Conservation (phyloP, 2,888 invertebrate genomes). For the Lissocephala sabroskyi region DNA sequence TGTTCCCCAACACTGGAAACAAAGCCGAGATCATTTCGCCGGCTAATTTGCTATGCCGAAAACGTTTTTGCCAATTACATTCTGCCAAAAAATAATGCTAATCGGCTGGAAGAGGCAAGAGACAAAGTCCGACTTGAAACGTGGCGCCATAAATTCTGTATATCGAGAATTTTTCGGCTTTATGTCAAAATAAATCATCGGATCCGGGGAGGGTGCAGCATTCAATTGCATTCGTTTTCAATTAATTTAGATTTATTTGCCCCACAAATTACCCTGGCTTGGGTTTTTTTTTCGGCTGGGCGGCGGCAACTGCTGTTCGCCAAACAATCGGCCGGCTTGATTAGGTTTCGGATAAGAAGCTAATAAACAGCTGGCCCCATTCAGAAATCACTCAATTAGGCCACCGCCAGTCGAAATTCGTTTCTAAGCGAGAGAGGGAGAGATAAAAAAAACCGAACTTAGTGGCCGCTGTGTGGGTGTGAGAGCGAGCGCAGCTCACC, state of each 20-base stretch:
- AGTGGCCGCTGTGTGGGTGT: too few species aligned
- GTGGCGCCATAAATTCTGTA: slow-evolving; percentile 34
- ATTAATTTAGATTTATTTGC: slow-evolving; percentile 49
- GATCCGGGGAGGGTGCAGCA: slow-evolving; percentile 17
- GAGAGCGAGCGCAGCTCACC: too few species aligned
- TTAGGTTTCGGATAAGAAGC: too few species aligned
- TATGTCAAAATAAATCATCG: slow-evolving; percentile 42
- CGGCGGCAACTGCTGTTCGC: too few species aligned
- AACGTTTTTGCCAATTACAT: slow-evolving; percentile 29
- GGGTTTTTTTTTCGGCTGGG: too few species aligned
- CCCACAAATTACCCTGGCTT: too few species aligned
- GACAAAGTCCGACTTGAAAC: not conserved
- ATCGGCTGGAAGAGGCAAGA: not conserved
- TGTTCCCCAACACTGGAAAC: slow-evolving; percentile 35
- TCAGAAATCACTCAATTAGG: too few species aligned
- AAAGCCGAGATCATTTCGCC: not conserved
- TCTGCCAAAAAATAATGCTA: slow-evolving; percentile 21
- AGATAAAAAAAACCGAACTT: too few species aligned
- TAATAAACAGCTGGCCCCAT: too few species aligned
- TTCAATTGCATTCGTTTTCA: slow-evolving; percentile 40
- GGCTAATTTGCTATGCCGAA: slow-evolving; percentile 51
- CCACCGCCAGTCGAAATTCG: too few species aligned
- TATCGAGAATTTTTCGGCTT: slow-evolving; percentile 2
- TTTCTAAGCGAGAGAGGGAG: too few species aligned
- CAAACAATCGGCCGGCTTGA: too few species aligned